Percentiles rank a stretch among this genome's conserved stretches.
Evolutionary conservation across 2,113 vertebrate species (phyloP).

Genomic region (Odocoileus virginianus): DNA sequence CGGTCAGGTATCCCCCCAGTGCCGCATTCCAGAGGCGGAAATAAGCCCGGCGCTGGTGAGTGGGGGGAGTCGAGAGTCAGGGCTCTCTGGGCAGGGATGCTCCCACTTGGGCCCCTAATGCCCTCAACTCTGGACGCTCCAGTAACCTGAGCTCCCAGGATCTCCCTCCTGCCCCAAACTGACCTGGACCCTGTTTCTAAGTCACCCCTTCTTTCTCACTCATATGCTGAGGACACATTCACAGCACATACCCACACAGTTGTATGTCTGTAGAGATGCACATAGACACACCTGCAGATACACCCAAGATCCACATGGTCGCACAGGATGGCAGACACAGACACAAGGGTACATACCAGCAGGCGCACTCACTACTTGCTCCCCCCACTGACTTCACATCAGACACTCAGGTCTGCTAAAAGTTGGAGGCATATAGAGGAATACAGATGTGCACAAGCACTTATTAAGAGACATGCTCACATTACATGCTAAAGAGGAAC

Average conservation of each 20-base stretch:
- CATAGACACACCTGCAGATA: background rate
- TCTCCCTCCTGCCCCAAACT: background rate
- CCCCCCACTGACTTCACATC: background rate
- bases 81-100: background rate
- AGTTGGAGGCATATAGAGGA: background rate
- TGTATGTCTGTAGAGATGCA: background rate
- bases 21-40: conserved; percentile 89
- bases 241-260: background rate
- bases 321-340: background rate
- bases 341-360: background rate
- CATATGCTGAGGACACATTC: background rate
- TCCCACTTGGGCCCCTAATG: background rate
- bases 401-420: background rate
- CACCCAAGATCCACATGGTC: background rate
- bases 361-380: background rate
- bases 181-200: background rate
- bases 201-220: background rate
- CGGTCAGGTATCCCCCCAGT: conserved; percentile 82
- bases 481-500: background rate
- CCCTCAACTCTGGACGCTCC: background rate
- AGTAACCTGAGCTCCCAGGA: background rate
- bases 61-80: conserved; percentile 25
- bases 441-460: background rate
- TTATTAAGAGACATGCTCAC: background rate
- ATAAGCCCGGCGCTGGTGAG: conserved; percentile 83